Conservation (phyloP, 2,113 vertebrate species). For the Stercorarius parasiticus region DNA sequence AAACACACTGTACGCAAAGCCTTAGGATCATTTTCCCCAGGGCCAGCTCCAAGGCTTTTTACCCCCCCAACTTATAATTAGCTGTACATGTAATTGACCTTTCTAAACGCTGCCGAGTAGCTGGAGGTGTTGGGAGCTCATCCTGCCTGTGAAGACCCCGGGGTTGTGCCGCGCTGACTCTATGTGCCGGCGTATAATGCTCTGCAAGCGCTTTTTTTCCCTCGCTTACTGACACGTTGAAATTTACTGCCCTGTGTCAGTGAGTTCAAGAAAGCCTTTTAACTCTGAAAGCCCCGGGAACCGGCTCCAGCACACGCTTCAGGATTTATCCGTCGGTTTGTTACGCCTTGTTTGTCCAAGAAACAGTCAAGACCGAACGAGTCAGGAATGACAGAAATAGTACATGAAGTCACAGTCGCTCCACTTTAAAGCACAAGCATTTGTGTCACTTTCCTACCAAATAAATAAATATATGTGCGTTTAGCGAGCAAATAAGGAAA, state of each 20-base stretch:
- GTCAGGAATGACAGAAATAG: constrained; percentile 60
- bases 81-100: neutral
- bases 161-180: neutral
- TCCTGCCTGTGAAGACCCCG: neutral
- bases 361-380: constrained; percentile 48
- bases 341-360: constrained; percentile 43
- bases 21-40: neutral
- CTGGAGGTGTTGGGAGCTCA: constrained; percentile 7
- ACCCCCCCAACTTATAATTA: neutral
- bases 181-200: neutral
- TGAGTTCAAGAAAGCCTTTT: constrained; percentile 58
- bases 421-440: constrained; percentile 26
- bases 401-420: constrained; percentile 50
- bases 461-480: neutral
- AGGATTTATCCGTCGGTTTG: neutral
- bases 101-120: constrained; percentile 8
- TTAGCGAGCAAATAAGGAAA: constrained; percentile 26
- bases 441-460: constrained; percentile 16
- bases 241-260: constrained; percentile 57
- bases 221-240: neutral
- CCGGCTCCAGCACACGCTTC: constrained; percentile 12
- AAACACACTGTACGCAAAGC: neutral
- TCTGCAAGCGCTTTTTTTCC: neutral
- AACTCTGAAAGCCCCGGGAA: constrained; percentile 20
- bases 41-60: neutral